phyloP scores from a whole-genome alignment of 2,797 vertebrate genomes.

The Squalus acanthias region DNA sequence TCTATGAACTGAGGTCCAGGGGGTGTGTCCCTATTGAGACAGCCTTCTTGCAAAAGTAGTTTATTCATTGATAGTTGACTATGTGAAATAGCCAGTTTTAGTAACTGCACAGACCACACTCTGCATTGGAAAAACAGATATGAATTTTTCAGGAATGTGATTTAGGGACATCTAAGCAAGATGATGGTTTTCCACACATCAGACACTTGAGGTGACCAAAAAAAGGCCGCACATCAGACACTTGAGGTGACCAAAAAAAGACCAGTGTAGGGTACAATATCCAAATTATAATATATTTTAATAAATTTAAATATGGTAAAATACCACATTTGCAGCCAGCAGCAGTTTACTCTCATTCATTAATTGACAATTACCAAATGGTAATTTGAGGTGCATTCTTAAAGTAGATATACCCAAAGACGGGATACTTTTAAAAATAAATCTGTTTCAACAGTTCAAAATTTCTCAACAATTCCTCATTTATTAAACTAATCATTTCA shows the following conservation, averaged over 20 bases:
- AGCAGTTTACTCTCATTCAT: constrained; percentile 47
- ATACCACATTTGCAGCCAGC: constrained; percentile 46
- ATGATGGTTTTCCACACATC: constrained; percentile 50
- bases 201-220: constrained; percentile 46
- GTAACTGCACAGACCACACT: background rate
- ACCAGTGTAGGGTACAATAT: constrained; percentile 46
- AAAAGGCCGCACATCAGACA: constrained; percentile 15
- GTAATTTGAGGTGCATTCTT: constrained; percentile 44
- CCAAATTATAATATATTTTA: constrained; percentile 46
- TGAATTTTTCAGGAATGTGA: background rate
- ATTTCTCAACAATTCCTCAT: background rate
- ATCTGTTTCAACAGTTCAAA: background rate
- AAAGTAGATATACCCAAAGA: background rate
- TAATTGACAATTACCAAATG: constrained; percentile 47
- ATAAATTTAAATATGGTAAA: background rate
- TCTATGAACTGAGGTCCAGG: background rate
- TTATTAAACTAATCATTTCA: background rate
- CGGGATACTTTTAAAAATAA: background rate
- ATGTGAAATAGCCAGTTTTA: background rate
- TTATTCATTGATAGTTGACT: background rate
- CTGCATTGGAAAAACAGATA: background rate
- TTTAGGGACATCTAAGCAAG: constrained; percentile 40
- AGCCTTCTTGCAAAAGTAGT: background rate
- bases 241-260: constrained; percentile 47
- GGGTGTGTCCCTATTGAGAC: background rate